Percentiles rank a stretch among this genome's conserved stretches.
Evolutionary conservation across 2,797 vertebrate species (phyloP).

Genomic region (Toxotes lorentzi): DNA sequence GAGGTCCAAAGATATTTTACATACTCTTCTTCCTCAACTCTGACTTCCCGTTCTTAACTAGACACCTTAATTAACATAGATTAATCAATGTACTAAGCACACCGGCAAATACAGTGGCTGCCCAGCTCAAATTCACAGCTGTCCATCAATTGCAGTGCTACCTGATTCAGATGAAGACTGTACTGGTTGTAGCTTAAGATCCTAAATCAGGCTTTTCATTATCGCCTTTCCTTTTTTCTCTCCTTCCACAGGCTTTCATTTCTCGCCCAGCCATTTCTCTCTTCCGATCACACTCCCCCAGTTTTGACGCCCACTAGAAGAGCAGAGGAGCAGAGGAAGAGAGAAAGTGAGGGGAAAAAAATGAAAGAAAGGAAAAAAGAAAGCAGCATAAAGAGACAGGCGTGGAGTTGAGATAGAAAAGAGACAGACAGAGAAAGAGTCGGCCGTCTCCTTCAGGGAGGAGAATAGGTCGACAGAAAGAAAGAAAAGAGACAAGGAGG

Average conservation of each 20-base stretch:
- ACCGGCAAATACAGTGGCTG: constrained; percentile 13
- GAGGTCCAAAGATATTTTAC: constrained; percentile 20
- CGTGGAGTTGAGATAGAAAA: constrained; percentile 58
- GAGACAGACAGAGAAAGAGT: constrained; percentile 49
- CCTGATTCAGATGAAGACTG: constrained; percentile 47
- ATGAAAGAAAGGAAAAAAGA: constrained; percentile 42
- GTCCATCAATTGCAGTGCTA: constrained; percentile 39
- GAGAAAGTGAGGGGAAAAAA: constrained; percentile 51
- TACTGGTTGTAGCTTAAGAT: constrained; percentile 72
- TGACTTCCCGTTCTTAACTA: constrained; percentile 10
- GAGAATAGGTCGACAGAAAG: constrained; percentile 37
- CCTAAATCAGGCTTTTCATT: constrained; percentile 85
- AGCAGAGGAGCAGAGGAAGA: constrained; percentile 68
- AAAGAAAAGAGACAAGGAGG: constrained; percentile 34
- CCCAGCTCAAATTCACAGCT: constrained; percentile 26
- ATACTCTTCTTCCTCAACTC: constrained; percentile 11
- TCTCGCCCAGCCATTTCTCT: constrained; percentile 80
- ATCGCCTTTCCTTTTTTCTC: constrained; percentile 76
- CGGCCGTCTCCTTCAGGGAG: constrained; percentile 48
- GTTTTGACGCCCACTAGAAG: constrained; percentile 83
- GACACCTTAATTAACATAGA: constrained; percentile 32
- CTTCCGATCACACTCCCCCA: constrained; percentile 84
- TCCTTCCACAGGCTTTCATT: constrained; percentile 81
- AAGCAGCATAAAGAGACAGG: constrained; percentile 38
- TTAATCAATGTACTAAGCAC: constrained; percentile 30